Evolutionary conservation across 2,888 invertebrate species (phyloP).

Genomic region (Agrochola litura): DNA sequence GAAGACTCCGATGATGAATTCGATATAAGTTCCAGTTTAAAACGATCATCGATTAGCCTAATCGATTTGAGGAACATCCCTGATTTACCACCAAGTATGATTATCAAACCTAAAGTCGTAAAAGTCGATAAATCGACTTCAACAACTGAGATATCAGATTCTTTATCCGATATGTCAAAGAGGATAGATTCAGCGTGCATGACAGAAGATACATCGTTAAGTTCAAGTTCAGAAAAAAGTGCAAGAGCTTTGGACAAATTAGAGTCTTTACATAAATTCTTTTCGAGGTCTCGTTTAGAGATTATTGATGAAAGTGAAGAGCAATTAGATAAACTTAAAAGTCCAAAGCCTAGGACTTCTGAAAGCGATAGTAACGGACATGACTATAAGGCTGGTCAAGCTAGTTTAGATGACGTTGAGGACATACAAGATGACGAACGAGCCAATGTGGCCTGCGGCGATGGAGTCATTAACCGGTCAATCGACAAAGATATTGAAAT

Average conservation of each 20-base stretch:
- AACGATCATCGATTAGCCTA: constrained; percentile 83
- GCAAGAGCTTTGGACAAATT: constrained; percentile 85
- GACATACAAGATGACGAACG: constrained; percentile 82
- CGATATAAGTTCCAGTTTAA: constrained; percentile 78
- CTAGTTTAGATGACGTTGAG: constrained; percentile 87
- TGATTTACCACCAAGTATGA: constrained; percentile 85
- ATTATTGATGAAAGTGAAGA: constrained; percentile 88
- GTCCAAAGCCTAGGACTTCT: constrained; percentile 54
- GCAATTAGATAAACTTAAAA: constrained; percentile 73
- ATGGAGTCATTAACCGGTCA: constrained; percentile 22
- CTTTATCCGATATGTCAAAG: constrained; percentile 80
- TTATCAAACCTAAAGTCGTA: constrained; percentile 83
- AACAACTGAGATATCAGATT: constrained; percentile 85
- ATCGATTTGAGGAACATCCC: constrained; percentile 86
- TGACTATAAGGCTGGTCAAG: constrained; percentile 78
- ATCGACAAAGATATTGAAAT: constrained; percentile 17
- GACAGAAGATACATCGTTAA: constrained; percentile 84
- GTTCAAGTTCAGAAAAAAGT: constrained; percentile 78
- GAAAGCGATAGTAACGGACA: constrained; percentile 40
- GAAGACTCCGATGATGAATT: constrained; percentile 82
- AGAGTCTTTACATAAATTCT: constrained; percentile 86
- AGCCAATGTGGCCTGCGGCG: constrained; percentile 46
- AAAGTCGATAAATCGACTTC: constrained; percentile 86
- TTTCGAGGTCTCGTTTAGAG: constrained; percentile 85
- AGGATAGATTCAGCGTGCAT: constrained; percentile 83